Conservation (phyloP, 2,113 vertebrate genomes). For the Cnemophilus loriae region DNA sequence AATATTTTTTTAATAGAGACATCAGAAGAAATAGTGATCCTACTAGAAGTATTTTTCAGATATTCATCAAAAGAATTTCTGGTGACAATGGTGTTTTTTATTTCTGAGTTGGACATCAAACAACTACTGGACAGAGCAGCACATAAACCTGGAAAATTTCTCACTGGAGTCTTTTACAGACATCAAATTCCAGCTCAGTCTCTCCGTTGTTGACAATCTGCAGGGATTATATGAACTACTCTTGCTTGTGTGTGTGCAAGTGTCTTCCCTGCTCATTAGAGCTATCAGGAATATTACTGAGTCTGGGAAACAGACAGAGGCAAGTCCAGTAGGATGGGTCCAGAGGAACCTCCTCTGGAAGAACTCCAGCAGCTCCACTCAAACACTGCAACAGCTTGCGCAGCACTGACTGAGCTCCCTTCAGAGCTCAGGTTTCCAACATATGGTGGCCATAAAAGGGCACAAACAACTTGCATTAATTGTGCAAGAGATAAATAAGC, state of each 20-base stretch:
- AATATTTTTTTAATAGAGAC: not conserved
- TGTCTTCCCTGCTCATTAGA: not conserved
- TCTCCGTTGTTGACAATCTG: not conserved
- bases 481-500: not conserved
- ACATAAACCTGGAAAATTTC: not conserved
- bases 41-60: not conserved
- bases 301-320: not conserved
- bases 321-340: not conserved
- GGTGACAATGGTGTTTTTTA: not conserved
- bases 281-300: not conserved
- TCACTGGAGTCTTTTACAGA: not conserved
- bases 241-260: not conserved
- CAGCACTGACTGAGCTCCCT: not conserved
- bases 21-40: not conserved
- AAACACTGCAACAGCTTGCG: not conserved
- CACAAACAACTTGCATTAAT: not conserved
- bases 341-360: not conserved
- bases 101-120: not conserved
- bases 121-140: not conserved
- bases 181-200: not conserved
- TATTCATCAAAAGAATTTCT: not conserved
- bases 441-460: not conserved
- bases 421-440: not conserved
- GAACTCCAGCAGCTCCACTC: not conserved
- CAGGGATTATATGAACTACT: not conserved